These are phyloP conservation scores for Monopis laevigella DNA, from an alignment of 2,888 invertebrate genomes.

Conservation along the genomic window DNA sequence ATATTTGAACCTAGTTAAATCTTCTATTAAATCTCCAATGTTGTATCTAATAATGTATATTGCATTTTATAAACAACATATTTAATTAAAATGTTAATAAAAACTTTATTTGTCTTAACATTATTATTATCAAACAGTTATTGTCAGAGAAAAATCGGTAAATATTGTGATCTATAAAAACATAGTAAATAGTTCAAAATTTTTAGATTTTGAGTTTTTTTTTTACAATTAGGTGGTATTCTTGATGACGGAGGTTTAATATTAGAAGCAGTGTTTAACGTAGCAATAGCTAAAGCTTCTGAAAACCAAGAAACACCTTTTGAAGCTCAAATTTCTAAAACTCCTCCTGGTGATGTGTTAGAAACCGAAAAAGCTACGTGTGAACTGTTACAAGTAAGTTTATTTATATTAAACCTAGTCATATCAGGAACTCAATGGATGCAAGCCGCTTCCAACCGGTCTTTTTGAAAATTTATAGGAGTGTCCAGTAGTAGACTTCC, in stretches of 20 bases:
- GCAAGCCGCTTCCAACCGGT: too few species aligned
- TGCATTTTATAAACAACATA: too few species aligned
- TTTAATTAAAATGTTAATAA: too few species aligned
- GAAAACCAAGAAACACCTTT: slow-evolving; percentile 47
- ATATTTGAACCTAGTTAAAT: too few species aligned
- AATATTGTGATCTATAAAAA: slow-evolving; percentile 4
- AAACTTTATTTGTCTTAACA: too few species aligned
- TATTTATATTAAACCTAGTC: too few species aligned
- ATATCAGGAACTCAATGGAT: too few species aligned
- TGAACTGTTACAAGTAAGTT: slow-evolving; percentile 56
- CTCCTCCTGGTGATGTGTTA: slow-evolving; percentile 61
- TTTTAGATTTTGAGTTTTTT: not conserved
- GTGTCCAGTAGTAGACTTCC: too few species aligned
- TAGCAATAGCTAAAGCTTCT: slow-evolving; percentile 60
- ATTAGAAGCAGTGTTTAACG: slow-evolving; percentile 63
- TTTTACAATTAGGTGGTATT: slow-evolving; percentile 67
- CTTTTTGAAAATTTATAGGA: too few species aligned
- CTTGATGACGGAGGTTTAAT: slow-evolving; percentile 65
- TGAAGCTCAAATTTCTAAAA: slow-evolving; percentile 35
- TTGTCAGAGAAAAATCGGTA: slow-evolving; percentile 25
- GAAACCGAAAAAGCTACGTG: slow-evolving; percentile 65
- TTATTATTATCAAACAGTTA: too few species aligned
- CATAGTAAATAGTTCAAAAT: not conserved
- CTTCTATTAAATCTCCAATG: too few species aligned
- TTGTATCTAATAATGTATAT: too few species aligned